phyloP scores from a whole-genome alignment of 2,113 vertebrate genomes.

The Eupsittula cactorum region DNA sequence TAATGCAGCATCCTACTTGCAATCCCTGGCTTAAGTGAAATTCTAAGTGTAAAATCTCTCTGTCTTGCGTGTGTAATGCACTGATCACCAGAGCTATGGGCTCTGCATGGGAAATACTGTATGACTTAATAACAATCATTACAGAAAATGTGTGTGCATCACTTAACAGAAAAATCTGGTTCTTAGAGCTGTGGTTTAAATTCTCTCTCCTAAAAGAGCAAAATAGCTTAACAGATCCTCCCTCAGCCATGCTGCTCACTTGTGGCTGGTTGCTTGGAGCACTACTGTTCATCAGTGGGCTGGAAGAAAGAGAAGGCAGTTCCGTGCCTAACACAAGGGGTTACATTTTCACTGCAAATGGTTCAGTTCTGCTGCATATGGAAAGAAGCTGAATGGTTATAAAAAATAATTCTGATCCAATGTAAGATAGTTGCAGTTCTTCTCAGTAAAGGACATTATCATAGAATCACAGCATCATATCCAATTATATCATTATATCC shows the following conservation, averaged over 20 bases:
- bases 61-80: background rate
- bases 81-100: background rate
- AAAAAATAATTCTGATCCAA: background rate
- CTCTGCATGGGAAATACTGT: background rate
- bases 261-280: background rate
- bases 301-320: background rate
- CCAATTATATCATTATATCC: background rate
- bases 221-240: background rate
- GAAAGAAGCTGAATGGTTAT: background rate
- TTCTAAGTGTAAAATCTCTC: background rate
- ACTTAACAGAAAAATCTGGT: background rate
- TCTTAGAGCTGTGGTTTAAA: background rate
- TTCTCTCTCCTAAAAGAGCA: background rate
- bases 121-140: background rate
- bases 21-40: constrained; percentile 30
- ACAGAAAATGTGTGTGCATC: background rate
- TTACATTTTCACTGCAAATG: background rate
- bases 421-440: background rate
- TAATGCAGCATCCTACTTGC: constrained; percentile 10
- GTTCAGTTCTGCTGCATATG: background rate
- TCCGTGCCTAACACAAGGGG: background rate
- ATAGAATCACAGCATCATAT: background rate
- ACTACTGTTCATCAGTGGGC: background rate
- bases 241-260: background rate
- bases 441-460: background rate